phyloP scores from a whole-genome alignment of 2,113 vertebrate species.

The Aphelocoma coerulescens region DNA sequence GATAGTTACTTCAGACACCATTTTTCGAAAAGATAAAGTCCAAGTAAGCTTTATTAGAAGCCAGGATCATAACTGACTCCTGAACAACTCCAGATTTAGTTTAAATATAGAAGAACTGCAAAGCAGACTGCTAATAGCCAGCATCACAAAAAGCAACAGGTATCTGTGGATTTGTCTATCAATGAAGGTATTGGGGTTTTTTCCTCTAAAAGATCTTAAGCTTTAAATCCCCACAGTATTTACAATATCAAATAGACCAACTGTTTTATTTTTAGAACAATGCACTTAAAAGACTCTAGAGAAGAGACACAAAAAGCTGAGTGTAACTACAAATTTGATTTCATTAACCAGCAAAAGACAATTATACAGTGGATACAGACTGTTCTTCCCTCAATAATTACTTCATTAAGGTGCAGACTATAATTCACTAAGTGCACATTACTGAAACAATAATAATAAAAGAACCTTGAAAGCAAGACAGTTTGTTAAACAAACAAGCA shows the following conservation, averaged over 20 bases:
- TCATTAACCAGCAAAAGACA: neutral
- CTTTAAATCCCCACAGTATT: neutral
- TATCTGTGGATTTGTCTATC: neutral
- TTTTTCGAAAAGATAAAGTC: neutral
- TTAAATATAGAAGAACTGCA: neutral
- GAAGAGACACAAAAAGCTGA: conserved; percentile 16
- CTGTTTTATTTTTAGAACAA: neutral
- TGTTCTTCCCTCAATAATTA: neutral
- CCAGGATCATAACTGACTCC: neutral
- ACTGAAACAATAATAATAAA: neutral
- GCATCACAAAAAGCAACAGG: neutral
- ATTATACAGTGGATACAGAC: neutral
- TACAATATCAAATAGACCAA: neutral
- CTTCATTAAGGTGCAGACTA: neutral
- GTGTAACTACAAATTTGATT: neutral
- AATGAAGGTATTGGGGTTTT: neutral
- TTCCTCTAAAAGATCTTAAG: neutral
- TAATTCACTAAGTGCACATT: neutral
- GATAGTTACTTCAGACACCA: neutral
- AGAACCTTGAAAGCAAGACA: neutral
- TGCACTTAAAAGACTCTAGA: neutral
- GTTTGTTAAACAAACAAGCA: neutral
- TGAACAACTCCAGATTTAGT: neutral
- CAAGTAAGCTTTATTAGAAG: neutral
- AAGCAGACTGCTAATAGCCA: neutral